A percentile compares a stretch with the other conserved stretches of the same genome.
phyloP scores from a whole-genome alignment of 2,113 vertebrate genomes.

The Gymnorhina tibicen region DNA sequence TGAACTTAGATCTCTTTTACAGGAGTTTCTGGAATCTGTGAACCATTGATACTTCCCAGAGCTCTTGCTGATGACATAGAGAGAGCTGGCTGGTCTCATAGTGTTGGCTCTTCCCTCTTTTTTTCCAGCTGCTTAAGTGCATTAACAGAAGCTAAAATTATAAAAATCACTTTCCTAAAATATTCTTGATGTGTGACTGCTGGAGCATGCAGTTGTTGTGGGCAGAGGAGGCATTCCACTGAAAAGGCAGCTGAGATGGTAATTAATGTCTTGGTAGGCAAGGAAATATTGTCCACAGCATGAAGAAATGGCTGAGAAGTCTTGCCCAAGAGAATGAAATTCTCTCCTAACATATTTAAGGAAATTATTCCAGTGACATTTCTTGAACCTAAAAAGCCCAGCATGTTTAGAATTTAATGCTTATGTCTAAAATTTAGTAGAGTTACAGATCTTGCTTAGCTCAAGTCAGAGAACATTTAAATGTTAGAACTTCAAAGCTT shows the following conservation, averaged over 20 bases:
- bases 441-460: not conserved
- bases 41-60: not conserved
- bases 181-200: not conserved
- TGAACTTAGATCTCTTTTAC: not conserved
- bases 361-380: not conserved
- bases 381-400: not conserved
- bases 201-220: not conserved
- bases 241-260: not conserved
- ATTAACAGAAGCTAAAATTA: constrained; percentile 11
- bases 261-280: not conserved
- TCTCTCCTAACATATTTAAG: not conserved
- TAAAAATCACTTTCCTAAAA: not conserved
- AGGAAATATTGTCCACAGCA: not conserved
- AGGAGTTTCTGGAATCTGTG: not conserved
- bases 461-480: not conserved
- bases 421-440: not conserved
- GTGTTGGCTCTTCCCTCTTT: not conserved
- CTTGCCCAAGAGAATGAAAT: not conserved
- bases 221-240: not conserved
- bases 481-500: not conserved
- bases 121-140: constrained; percentile 11
- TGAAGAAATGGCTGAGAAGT: not conserved
- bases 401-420: not conserved
- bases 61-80: not conserved
- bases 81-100: not conserved